Percentiles rank a stretch among this genome's conserved stretches.
phyloP scores from a whole-genome alignment of 2,888 invertebrate genomes.

The Isoperla grammatica region DNA sequence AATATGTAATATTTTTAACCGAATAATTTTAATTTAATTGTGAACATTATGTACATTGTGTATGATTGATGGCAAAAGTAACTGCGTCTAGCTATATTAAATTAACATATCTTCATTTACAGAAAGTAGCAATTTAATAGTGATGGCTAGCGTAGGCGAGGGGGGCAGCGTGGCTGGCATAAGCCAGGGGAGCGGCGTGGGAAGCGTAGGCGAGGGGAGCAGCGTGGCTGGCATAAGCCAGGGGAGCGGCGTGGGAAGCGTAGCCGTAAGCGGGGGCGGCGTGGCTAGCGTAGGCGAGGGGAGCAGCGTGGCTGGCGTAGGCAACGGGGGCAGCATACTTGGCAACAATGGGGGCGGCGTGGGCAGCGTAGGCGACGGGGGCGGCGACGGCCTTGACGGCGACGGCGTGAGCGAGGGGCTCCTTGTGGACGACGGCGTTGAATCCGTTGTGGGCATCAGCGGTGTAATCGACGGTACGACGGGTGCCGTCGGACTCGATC shows the following conservation, averaged over 20 bases:
- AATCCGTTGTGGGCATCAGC: slow-evolving; percentile 23
- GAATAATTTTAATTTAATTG: too few relatives aligned
- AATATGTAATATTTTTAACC: too few relatives aligned
- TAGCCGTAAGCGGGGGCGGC: too few relatives aligned
- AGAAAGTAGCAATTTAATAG: not conserved
- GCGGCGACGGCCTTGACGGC: slow-evolving; percentile 5
- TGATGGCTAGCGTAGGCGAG: slow-evolving; percentile 16
- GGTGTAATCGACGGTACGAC: slow-evolving; percentile 22
- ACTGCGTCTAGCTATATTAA: too few relatives aligned
- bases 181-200: slow-evolving; percentile 12
- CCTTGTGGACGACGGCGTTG: slow-evolving; percentile 22
- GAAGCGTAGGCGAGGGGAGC: slow-evolving; percentile 9
- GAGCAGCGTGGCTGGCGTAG: not conserved
- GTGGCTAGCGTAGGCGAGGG: too few relatives aligned
- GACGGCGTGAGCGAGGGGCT: slow-evolving; percentile 13
- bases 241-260: too few relatives aligned
- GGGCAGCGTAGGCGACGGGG: slow-evolving; percentile 17
- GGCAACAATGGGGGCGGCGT: not conserved
- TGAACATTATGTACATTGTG: too few relatives aligned
- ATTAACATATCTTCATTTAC: not conserved
- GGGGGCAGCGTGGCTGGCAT: slow-evolving; percentile 23
- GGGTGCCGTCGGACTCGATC: slow-evolving; percentile 21
- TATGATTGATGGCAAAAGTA: too few relatives aligned
- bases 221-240: too few relatives aligned
- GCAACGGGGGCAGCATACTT: slow-evolving; percentile 2